These are phyloP conservation scores for Mohoua ochrocephala DNA, from an alignment of 2,113 vertebrate genomes.

Conservation along the genomic window DNA sequence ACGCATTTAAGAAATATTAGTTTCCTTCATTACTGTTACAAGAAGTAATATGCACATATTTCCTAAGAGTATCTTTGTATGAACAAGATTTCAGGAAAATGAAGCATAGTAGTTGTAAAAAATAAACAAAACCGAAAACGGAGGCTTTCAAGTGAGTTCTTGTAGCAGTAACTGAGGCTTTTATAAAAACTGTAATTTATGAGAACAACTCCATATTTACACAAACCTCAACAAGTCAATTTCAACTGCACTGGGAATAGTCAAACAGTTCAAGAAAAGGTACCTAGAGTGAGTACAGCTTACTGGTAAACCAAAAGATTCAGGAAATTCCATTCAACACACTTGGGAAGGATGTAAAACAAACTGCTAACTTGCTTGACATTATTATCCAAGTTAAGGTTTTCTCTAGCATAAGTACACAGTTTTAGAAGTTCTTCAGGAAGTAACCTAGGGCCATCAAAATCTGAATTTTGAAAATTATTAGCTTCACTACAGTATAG, in stretches of 20 bases:
- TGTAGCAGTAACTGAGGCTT: background rate
- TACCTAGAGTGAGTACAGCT: background rate
- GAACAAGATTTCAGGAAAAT: background rate
- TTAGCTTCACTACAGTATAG: background rate
- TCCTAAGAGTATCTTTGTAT: background rate
- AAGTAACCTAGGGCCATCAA: background rate
- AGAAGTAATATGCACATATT: background rate
- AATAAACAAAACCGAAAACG: background rate
- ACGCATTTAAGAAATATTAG: background rate
- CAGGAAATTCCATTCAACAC: background rate
- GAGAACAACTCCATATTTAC: slow-evolving; percentile 4
- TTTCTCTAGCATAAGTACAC: background rate
- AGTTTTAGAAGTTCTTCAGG: slow-evolving; percentile 2
- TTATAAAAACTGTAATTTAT: background rate
- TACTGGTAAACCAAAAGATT: background rate
- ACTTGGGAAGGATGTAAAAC: background rate
- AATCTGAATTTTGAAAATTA: slow-evolving; percentile 28
- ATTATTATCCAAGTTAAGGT: background rate
- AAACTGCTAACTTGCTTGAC: background rate
- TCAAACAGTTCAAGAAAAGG: background rate
- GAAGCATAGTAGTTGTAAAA: background rate
- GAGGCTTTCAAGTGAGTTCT: background rate
- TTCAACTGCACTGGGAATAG: background rate
- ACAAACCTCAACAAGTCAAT: background rate
- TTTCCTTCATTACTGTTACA: slow-evolving; percentile 1